phyloP scores from a whole-genome alignment of 2,888 invertebrate genomes.

The Parnassius apollo region DNA sequence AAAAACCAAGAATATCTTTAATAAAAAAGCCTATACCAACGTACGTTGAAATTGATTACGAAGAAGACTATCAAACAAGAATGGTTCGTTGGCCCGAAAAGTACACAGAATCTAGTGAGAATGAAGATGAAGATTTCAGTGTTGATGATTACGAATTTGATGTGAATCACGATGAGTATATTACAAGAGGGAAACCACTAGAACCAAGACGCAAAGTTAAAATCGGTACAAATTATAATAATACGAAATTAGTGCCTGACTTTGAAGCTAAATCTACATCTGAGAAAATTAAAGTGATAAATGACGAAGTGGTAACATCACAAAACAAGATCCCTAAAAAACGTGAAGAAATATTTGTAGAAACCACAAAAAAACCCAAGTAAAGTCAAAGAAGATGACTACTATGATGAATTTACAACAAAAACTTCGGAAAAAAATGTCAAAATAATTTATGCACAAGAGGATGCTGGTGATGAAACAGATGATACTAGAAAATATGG shows the following conservation, averaged over 20 bases:
- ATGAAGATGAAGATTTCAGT: conserved; percentile 70
- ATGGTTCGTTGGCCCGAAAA: conserved; percentile 39
- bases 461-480: conserved; percentile 45
- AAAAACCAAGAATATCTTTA: conserved; percentile 34
- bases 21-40: conserved; percentile 67
- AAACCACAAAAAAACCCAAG: conserved; percentile 17
- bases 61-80: conserved; percentile 58
- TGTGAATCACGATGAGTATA: conserved; percentile 64
- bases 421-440: conserved; percentile 34
- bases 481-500: conserved; percentile 47
- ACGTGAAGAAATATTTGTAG: conserved; percentile 4
- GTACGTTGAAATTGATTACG: conserved; percentile 54
- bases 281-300: conserved; percentile 30
- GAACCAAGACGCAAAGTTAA: conserved; percentile 47
- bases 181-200: conserved; percentile 55
- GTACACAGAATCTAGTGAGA: conserved; percentile 51
- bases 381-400: conserved; percentile 27
- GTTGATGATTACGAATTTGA: conserved; percentile 70
- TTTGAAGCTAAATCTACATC: conserved; percentile 26
- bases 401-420: conserved; percentile 52
- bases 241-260: conserved; percentile 13
- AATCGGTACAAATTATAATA: conserved; percentile 32
- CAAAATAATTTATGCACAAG: conserved; percentile 36
- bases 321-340: conserved; percentile 40
- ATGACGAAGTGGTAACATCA: conserved; percentile 34